Conservation (phyloP, 2,888 invertebrate species). For the Mayetiola destructor region DNA sequence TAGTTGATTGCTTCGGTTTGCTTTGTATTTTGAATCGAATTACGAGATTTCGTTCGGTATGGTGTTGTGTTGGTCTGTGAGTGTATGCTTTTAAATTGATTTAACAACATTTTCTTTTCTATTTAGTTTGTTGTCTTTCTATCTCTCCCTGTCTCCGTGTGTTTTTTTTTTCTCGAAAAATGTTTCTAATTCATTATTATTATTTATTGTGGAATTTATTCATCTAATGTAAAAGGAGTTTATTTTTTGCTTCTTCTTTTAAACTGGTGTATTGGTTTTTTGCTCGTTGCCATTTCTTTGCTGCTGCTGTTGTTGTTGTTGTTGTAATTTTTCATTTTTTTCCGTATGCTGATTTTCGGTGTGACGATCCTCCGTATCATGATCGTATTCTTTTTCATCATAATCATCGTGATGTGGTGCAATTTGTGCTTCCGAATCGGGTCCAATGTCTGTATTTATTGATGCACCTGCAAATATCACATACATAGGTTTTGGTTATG, state of each 20-base stretch:
- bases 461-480: constrained; percentile 43
- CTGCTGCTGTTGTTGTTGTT: constrained; percentile 11
- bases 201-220: no score
- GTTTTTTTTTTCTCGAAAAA: no score
- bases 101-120: no score
- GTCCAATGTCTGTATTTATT: constrained; percentile 43
- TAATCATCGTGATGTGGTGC: constrained; percentile 44
- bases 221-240: no score
- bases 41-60: no score
- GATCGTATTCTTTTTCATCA: constrained; percentile 33
- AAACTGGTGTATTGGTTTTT: constrained; percentile 34
- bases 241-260: constrained; percentile 14
- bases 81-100: no score
- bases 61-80: no score
- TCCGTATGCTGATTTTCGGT: constrained; percentile 26
- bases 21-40: no score
- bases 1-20: no score
- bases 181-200: no score
- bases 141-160: no score
- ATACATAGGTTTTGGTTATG: constrained; percentile 5
- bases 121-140: no score
- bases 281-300: constrained; percentile 26
- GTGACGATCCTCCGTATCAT: constrained; percentile 27
- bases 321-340: constrained; percentile 32
- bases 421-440: constrained; percentile 47